Conservation (phyloP, 2,888 invertebrate genomes). For the Andricus curvator region DNA sequence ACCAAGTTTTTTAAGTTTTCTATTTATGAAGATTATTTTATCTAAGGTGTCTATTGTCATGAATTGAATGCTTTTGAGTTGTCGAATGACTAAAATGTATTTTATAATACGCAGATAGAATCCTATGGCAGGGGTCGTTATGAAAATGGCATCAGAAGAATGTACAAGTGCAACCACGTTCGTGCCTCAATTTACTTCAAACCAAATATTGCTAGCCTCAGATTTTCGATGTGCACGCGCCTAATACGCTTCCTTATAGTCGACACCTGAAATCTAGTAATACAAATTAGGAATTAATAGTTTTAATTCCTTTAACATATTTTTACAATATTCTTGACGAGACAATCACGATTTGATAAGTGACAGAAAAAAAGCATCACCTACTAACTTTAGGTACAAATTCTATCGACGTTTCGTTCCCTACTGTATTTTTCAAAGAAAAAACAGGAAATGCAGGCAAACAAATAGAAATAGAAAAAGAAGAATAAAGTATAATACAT, state of each 20-base stretch:
- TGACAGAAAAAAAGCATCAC: too few relatives aligned
- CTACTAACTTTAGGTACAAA: too few relatives aligned
- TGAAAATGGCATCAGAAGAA: constrained; percentile 45
- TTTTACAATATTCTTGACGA: constrained; percentile 23
- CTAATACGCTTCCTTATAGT: constrained; percentile 42
- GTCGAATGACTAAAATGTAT: constrained; percentile 15
- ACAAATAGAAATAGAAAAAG: neutral
- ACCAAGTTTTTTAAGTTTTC: neutral
- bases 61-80: neutral
- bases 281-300: constrained; percentile 38
- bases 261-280: constrained; percentile 40
- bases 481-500: neutral
- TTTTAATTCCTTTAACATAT: constrained; percentile 15
- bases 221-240: constrained; percentile 40
- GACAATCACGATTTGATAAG: neutral
- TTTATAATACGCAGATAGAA: neutral
- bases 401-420: too few relatives aligned
- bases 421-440: too few relatives aligned
- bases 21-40: neutral
- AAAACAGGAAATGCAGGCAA: neutral
- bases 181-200: constrained; percentile 66
- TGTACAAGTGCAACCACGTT: constrained; percentile 64
- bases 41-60: neutral
- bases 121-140: neutral
- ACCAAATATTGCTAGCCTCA: constrained; percentile 36